phyloP scores from a whole-genome alignment of 2,888 invertebrate genomes.

The Parnassius apollo region DNA sequence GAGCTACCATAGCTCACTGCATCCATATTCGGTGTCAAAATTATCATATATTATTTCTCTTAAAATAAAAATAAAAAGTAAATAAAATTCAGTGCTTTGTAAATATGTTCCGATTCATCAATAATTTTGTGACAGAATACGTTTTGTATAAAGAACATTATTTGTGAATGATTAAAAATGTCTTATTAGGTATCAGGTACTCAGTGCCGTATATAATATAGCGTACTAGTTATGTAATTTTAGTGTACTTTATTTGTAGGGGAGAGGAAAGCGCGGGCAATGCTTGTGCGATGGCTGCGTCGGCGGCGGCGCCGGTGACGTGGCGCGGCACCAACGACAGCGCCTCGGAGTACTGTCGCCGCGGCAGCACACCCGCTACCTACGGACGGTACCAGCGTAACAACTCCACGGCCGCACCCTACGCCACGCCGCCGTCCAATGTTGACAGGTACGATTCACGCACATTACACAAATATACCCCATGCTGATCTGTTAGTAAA shows the following conservation, averaged over 20 bases:
- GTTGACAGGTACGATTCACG: constrained; percentile 59
- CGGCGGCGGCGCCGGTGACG: constrained; percentile 71
- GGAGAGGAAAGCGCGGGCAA: constrained; percentile 71
- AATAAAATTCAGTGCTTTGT: too few relatives aligned
- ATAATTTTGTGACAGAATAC: too few relatives aligned
- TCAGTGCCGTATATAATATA: too few relatives aligned
- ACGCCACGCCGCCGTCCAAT: constrained; percentile 72
- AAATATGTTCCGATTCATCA: too few relatives aligned
- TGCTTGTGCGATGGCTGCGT: constrained; percentile 70
- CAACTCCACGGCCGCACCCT: constrained; percentile 69
- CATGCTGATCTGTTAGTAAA: not conserved
- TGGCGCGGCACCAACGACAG: constrained; percentile 78
- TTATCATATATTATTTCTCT: too few relatives aligned
- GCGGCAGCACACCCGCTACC: constrained; percentile 75
- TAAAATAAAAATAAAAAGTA: too few relatives aligned
- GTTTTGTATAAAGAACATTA: not conserved
- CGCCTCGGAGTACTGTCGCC: constrained; percentile 72
- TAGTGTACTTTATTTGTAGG: constrained; percentile 38
- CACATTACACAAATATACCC: not conserved
- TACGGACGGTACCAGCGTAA: constrained; percentile 82
- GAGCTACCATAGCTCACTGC: too few relatives aligned
- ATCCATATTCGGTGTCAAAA: too few relatives aligned
- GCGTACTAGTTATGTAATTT: too few relatives aligned
- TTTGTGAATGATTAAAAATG: too few relatives aligned
- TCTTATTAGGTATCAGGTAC: not conserved